These are phyloP conservation scores for Ochlodes sylvanus DNA, from an alignment of 2,888 invertebrate species.

Conservation along the genomic window DNA sequence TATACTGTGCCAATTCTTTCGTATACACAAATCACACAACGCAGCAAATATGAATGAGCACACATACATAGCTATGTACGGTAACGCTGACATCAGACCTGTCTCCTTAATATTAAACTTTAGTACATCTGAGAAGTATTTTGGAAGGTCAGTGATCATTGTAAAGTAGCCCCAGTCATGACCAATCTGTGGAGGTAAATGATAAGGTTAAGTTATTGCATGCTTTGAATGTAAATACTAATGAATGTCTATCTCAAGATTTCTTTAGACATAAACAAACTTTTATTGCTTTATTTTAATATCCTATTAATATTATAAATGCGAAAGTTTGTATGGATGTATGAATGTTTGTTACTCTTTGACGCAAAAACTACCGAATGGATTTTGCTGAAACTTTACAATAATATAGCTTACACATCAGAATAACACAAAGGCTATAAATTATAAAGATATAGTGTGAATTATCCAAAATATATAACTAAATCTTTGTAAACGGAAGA, in stretches of 20 bases:
- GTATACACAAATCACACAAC: conserved; percentile 87
- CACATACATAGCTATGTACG: conserved; percentile 87
- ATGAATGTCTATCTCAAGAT: too few relatives aligned
- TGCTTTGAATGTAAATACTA: not conserved
- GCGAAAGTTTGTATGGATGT: too few relatives aligned
- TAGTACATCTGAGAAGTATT: conserved; percentile 87
- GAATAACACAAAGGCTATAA: too few relatives aligned
- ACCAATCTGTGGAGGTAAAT: conserved; percentile 73
- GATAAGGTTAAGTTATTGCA: not conserved
- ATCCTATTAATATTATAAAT: not conserved
- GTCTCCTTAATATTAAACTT: conserved; percentile 87
- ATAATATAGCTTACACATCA: too few relatives aligned
- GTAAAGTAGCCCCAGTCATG: conserved; percentile 89
- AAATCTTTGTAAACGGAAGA: too few relatives aligned
- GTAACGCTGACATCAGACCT: conserved; percentile 86
- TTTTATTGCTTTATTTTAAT: not conserved
- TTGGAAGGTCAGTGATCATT: conserved; percentile 88
- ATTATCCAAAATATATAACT: too few relatives aligned
- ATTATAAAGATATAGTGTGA: too few relatives aligned
- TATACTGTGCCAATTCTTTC: conserved; percentile 83
- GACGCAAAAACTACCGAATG: too few relatives aligned
- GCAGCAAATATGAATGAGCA: conserved; percentile 86
- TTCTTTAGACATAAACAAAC: too few relatives aligned
- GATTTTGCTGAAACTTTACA: too few relatives aligned
- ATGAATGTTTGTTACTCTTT: too few relatives aligned